Conservation (phyloP, 2,113 vertebrate species). For the Poeciliopsis retropinna region DNA sequence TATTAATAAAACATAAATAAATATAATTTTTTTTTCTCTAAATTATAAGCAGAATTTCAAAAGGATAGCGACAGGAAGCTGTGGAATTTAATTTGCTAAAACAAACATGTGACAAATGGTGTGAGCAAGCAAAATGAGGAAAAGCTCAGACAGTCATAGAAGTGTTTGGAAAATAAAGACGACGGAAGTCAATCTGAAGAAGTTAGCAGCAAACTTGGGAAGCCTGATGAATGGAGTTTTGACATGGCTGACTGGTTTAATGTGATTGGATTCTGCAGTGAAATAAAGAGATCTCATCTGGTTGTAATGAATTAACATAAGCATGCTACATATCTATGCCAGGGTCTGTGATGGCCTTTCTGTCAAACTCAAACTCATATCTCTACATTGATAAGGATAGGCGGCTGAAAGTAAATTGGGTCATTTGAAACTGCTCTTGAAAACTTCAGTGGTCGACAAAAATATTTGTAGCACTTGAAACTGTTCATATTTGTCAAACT, state of each 20-base stretch:
- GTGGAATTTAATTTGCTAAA: slow-evolving; percentile 40
- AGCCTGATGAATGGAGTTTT: neutral
- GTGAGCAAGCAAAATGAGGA: slow-evolving; percentile 30
- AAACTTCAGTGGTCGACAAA: too few relatives aligned
- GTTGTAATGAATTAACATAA: neutral
- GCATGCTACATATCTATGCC: neutral
- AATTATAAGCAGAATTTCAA: slow-evolving; percentile 12
- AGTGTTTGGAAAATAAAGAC: neutral
- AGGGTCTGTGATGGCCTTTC: neutral
- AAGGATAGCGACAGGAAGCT: slow-evolving; percentile 28
- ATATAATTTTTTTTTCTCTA: neutral
- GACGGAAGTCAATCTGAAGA: neutral
- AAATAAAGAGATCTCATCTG: neutral
- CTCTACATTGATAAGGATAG: neutral
- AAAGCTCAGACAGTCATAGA: neutral
- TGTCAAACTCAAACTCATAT: neutral
- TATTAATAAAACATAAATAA: slow-evolving; percentile 34
- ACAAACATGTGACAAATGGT: slow-evolving; percentile 46
- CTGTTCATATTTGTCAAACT: too few relatives aligned
- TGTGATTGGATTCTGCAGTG: neutral
- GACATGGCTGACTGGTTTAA: neutral
- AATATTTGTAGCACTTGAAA: too few relatives aligned
- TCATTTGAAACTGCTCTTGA: too few relatives aligned
- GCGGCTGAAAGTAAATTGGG: too few relatives aligned
- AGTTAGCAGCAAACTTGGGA: neutral